Evolutionary conservation across 1,140 invertebrate species (phyloP).

Genomic region (Drosophila nebulosa): DNA sequence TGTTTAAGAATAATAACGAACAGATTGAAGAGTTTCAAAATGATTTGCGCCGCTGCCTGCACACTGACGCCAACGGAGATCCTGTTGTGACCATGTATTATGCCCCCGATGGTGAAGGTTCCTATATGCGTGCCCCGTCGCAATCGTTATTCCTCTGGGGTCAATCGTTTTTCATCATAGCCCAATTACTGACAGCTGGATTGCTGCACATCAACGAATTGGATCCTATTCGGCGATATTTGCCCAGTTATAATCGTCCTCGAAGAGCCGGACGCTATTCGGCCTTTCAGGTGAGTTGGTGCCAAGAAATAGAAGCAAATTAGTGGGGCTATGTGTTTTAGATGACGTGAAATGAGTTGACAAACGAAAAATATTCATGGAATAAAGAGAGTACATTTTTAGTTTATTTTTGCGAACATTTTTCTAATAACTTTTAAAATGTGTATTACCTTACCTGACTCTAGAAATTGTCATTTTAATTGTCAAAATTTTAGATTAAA

Average conservation of each 20-base stretch:
- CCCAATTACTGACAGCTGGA: slow-evolving; percentile 93
- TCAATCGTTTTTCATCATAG: slow-evolving; percentile 96
- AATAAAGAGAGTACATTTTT: too few relatives aligned
- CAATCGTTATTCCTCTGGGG: slow-evolving; percentile 89
- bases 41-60: slow-evolving; percentile 89
- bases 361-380: not conserved
- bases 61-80: slow-evolving; percentile 91
- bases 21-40: slow-evolving; percentile 96
- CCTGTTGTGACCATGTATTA: slow-evolving; percentile 93
- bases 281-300: slow-evolving; percentile 92
- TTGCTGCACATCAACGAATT: slow-evolving; percentile 97
- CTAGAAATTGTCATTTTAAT: too few relatives aligned
- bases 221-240: slow-evolving; percentile 96
- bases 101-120: slow-evolving; percentile 88
- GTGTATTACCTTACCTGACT: too few relatives aligned
- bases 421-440: too few relatives aligned
- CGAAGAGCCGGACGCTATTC: slow-evolving; percentile 95
- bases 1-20: slow-evolving; percentile 93
- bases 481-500: too few relatives aligned
- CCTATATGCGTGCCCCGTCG: slow-evolving; percentile 73
- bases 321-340: not conserved
- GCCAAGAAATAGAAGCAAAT: not conserved
- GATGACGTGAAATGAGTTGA: slow-evolving; percentile 28
- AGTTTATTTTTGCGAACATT: too few relatives aligned
- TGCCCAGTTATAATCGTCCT: slow-evolving; percentile 97